Evolutionary conservation across 2,797 vertebrate species (phyloP).

Genomic region (Toxotes lorentzi): DNA sequence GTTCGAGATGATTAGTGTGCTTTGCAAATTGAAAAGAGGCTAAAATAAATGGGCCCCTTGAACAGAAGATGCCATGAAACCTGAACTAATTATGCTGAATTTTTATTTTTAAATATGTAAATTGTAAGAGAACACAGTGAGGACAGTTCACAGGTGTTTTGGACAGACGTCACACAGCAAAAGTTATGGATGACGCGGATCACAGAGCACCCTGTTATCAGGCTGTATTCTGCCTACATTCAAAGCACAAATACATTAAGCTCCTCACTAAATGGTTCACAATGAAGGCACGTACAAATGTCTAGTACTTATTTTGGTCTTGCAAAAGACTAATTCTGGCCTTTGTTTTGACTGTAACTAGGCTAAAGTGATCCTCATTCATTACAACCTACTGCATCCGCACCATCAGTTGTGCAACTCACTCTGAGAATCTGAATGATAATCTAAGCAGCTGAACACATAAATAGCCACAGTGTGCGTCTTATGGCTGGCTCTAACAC

Average conservation of each 20-base stretch:
- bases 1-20: background rate
- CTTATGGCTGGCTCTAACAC: conserved; percentile 49
- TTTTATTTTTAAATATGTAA: background rate
- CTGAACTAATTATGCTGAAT: too few relatives aligned
- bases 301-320: background rate
- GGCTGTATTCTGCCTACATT: background rate
- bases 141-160: background rate
- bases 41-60: background rate
- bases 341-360: conserved; percentile 12
- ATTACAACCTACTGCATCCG: background rate
- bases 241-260: background rate
- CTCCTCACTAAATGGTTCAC: background rate
- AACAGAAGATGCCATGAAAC: background rate
- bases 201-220: background rate
- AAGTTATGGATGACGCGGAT: background rate
- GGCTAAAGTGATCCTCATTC: background rate
- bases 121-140: background rate
- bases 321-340: background rate
- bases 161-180: background rate
- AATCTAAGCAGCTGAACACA: conserved; percentile 52
- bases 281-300: background rate
- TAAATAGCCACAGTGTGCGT: conserved; percentile 38
- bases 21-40: background rate
- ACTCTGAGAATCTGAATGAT: background rate
- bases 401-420: background rate